Conservation (phyloP, 2,888 invertebrate species). For the Chelonus formosanus region DNA sequence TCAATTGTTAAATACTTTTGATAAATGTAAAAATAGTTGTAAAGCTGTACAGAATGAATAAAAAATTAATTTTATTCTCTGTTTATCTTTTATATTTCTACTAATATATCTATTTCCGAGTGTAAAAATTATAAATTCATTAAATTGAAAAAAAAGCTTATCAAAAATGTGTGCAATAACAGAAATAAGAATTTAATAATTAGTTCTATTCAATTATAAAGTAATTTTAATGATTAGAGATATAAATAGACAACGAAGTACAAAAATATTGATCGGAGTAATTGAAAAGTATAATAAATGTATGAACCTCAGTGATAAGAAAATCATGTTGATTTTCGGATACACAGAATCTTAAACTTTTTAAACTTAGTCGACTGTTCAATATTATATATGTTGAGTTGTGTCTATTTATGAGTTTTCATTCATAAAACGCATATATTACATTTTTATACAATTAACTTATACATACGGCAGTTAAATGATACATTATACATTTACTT, state of each 20-base stretch:
- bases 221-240: constrained; percentile 47
- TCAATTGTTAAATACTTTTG: constrained; percentile 14
- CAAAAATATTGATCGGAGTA: constrained; percentile 53
- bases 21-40: constrained; percentile 24
- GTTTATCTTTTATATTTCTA: constrained; percentile 15
- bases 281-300: constrained; percentile 38
- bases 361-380: no score
- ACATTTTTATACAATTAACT: constrained; percentile 57
- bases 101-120: neutral
- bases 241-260: constrained; percentile 57
- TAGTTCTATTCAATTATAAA: constrained; percentile 34
- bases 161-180: no score
- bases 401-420: neutral
- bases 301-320: constrained; percentile 27
- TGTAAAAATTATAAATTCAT: no score
- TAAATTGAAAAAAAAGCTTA: no score
- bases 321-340: constrained; percentile 18
- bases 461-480: constrained; percentile 51
- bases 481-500: constrained; percentile 36
- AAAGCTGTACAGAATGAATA: constrained; percentile 28
- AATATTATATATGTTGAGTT: constrained; percentile 15
- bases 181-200: no score
- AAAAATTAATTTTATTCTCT: constrained; percentile 25
- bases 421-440: constrained; percentile 48
- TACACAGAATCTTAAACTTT: no score